Evolutionary conservation across 2,113 vertebrate genomes (phyloP).

Genomic region (Lepus timidus): DNA sequence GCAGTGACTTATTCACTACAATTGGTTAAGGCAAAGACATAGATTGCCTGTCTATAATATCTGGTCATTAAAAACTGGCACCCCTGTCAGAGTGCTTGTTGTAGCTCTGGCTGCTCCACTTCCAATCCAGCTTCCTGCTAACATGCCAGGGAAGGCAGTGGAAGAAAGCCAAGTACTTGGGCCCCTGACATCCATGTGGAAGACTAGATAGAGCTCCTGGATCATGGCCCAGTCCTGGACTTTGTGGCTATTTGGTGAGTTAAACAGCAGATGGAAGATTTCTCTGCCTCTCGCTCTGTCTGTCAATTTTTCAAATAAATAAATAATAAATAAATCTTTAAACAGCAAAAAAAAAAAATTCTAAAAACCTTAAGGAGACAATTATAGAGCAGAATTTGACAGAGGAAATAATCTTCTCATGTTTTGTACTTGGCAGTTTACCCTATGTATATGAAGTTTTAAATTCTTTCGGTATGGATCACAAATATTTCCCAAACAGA

Average conservation of each 20-base stretch:
- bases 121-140: too few relatives aligned
- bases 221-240: too few relatives aligned
- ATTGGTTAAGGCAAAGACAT: neutral
- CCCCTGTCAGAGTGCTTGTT: too few relatives aligned
- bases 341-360: too few relatives aligned
- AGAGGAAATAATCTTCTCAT: neutral
- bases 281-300: neutral
- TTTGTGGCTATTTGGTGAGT: too few relatives aligned
- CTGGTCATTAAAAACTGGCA: neutral
- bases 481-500: constrained; percentile 1
- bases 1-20: neutral
- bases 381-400: neutral
- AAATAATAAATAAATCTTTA: too few relatives aligned
- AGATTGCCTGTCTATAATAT: neutral
- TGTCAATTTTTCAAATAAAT: neutral
- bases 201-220: too few relatives aligned
- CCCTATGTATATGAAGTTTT: neutral
- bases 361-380: neutral
- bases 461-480: neutral
- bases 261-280: neutral
- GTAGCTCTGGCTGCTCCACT: too few relatives aligned
- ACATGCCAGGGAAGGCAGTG: too few relatives aligned
- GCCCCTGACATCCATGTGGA: too few relatives aligned
- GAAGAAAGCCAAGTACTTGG: too few relatives aligned
- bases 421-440: neutral